Evolutionary conservation across 2,113 vertebrate genomes (phyloP).

Genomic region (Morphnarchus princeps): DNA sequence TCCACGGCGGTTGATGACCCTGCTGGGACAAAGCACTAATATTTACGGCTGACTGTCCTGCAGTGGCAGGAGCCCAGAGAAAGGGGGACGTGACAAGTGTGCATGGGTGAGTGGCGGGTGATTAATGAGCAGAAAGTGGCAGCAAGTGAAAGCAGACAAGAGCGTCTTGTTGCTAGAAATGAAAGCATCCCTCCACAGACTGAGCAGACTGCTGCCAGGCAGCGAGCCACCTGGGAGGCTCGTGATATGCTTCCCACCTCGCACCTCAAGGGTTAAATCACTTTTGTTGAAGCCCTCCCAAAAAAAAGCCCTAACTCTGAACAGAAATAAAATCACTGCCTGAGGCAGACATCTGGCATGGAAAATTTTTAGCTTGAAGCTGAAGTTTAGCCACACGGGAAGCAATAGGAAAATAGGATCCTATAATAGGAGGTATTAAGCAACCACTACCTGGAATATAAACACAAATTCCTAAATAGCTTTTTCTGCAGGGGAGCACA

Average conservation of each 20-base stretch:
- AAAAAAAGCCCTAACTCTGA: not conserved
- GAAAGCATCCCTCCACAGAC: not conserved
- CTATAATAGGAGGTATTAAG: not conserved
- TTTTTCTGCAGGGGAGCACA: not conserved
- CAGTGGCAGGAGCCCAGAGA: not conserved
- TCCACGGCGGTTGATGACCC: not conserved
- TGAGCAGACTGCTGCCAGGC: not conserved
- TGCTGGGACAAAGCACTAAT: not conserved
- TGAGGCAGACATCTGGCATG: constrained; percentile 26
- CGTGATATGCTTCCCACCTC: not conserved
- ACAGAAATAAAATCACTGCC: constrained; percentile 13
- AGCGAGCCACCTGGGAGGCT: not conserved
- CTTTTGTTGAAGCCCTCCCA: not conserved
- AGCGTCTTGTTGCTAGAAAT: not conserved
- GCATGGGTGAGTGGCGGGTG: not conserved
- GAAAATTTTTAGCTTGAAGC: constrained; percentile 32
- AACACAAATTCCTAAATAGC: not conserved
- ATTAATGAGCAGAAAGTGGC: not conserved
- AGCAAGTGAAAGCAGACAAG: not conserved
- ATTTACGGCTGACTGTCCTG: not conserved
- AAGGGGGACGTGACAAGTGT: not conserved
- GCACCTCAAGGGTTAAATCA: not conserved
- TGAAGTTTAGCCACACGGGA: not conserved
- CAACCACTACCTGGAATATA: not conserved
- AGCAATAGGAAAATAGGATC: not conserved